Evolutionary conservation across 2,888 invertebrate genomes (phyloP).

Genomic region (Drosophila nigritarsus): DNA sequence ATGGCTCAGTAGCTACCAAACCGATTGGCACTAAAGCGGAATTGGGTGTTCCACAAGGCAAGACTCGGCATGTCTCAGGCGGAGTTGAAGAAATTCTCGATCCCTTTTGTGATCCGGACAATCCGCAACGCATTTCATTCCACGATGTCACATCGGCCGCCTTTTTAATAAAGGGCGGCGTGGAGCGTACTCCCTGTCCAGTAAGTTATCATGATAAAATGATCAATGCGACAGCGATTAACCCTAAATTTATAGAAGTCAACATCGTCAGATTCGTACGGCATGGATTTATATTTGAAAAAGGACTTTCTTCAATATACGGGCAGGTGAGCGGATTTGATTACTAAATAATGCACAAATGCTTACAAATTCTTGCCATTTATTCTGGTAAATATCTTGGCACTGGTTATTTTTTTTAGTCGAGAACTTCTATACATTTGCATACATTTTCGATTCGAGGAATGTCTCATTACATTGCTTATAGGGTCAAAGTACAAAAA

Average conservation of each 20-base stretch:
- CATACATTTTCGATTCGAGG: background rate
- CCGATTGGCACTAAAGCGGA: constrained; percentile 27
- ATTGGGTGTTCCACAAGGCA: background rate
- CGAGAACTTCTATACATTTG: no score
- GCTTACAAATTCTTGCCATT: background rate
- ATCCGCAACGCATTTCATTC: constrained; percentile 90
- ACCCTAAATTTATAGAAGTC: constrained; percentile 88
- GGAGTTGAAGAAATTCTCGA: constrained; percentile 82
- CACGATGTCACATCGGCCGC: constrained; percentile 96
- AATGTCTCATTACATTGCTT: background rate
- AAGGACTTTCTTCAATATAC: constrained; percentile 97
- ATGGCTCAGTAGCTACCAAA: constrained; percentile 7
- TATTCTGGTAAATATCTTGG: background rate
- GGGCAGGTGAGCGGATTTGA: constrained; percentile 89
- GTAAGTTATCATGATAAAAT: constrained; percentile 82
- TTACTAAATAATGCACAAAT: no score
- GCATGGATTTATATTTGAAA: constrained; percentile 95
- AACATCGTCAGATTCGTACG: constrained; percentile 90
- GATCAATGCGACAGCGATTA: background rate
- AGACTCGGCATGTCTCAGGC: constrained; percentile 32
- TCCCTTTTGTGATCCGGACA: constrained; percentile 88
- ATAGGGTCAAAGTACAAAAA: constrained; percentile 39
- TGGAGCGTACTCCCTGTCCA: constrained; percentile 94
- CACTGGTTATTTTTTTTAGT: background rate
- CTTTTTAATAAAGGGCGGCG: constrained; percentile 93